Evolutionary conservation across 2,888 invertebrate species (phyloP).

Genomic region (Dorcus parallelipipedus): DNA sequence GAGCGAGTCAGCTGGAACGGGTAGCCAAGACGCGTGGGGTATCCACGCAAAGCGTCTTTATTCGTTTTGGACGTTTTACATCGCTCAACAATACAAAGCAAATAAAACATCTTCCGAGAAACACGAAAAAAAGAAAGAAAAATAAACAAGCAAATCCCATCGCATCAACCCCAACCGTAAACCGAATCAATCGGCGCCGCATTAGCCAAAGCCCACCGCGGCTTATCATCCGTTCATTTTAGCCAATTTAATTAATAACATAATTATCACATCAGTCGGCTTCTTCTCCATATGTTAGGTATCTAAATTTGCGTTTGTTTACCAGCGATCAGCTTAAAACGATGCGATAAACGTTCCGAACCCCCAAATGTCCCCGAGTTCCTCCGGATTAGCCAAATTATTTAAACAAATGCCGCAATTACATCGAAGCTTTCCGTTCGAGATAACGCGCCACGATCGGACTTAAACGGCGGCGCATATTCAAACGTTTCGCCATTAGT

Average conservation of each 20-base stretch:
- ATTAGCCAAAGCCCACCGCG: background rate
- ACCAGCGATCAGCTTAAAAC: background rate
- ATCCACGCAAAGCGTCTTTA: background rate
- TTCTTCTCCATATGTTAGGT: constrained; percentile 10
- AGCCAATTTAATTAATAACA: constrained; percentile 2
- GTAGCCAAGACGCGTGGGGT: constrained; percentile 44
- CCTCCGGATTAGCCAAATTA: too few relatives aligned
- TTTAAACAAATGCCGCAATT: too few relatives aligned
- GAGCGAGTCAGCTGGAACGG: constrained; percentile 42
- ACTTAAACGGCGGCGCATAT: too few relatives aligned
- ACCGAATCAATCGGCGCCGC: background rate
- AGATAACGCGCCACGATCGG: too few relatives aligned
- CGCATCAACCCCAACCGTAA: background rate
- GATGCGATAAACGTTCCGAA: too few relatives aligned
- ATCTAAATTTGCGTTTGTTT: constrained; percentile 5
- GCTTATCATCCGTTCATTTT: background rate
- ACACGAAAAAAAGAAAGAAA: background rate
- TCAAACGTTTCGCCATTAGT: constrained; percentile 1
- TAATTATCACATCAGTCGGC: background rate
- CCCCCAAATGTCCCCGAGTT: too few relatives aligned
- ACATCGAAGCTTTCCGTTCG: too few relatives aligned
- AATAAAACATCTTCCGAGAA: background rate
- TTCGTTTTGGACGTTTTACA: too few relatives aligned
- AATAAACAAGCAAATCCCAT: background rate
- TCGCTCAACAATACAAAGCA: background rate